Evolutionary conservation across 2,888 invertebrate genomes (phyloP).

Genomic region (Nymphalis c-album): DNA sequence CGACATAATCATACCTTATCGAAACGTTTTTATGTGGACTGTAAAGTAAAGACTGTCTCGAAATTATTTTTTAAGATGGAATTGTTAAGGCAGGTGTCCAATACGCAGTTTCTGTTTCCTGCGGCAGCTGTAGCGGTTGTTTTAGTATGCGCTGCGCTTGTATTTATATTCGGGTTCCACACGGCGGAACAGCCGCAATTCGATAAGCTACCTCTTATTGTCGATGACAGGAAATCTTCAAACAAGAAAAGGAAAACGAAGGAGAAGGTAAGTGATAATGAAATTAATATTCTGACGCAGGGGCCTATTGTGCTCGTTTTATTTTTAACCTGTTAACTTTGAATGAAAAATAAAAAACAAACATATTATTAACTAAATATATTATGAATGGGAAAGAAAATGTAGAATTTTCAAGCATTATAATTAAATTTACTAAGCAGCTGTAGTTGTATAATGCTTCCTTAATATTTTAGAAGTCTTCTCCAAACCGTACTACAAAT

Average conservation of each 20-base stretch:
- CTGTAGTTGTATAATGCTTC: neutral
- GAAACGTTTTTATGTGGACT: conserved; percentile 74
- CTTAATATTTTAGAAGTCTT: conserved; percentile 76
- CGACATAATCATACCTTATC: conserved; percentile 75
- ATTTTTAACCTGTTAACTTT: conserved; percentile 73
- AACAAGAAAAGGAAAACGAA: conserved; percentile 86
- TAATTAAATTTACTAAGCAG: conserved; percentile 1
- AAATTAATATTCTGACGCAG: neutral
- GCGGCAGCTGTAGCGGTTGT: conserved; percentile 84
- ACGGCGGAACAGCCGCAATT: conserved; percentile 90
- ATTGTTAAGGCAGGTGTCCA: conserved; percentile 80
- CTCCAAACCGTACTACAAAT: conserved; percentile 82
- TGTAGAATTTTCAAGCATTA: neutral
- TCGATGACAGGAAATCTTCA: conserved; percentile 85
- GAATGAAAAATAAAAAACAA: neutral
- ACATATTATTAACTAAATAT: neutral
- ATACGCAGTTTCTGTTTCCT: conserved; percentile 80
- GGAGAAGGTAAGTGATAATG: conserved; percentile 83
- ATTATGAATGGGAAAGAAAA: neutral
- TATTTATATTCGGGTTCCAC: conserved; percentile 90
- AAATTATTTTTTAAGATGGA: conserved; percentile 78
- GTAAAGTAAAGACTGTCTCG: conserved; percentile 57
- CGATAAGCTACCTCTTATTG: conserved; percentile 84
- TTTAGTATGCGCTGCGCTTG: conserved; percentile 86
- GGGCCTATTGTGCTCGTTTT: conserved; percentile 60